Evolutionary conservation across 2,888 invertebrate species (phyloP).

Genomic region (Macaria notata): DNA sequence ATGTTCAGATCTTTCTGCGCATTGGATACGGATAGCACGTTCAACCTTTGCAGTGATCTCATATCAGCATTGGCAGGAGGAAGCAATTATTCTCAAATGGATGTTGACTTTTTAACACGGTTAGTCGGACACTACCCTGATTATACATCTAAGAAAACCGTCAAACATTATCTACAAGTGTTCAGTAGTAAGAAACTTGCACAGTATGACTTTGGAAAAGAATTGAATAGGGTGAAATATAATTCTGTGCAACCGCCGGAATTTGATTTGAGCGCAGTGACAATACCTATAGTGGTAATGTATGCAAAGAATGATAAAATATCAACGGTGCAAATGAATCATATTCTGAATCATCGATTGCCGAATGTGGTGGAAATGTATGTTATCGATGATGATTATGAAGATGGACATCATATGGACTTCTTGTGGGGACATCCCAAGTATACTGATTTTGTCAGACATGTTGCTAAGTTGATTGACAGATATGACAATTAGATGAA

Average conservation of each 20-base stretch:
- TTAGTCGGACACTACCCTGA: constrained; percentile 34
- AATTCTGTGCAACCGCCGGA: constrained; percentile 30
- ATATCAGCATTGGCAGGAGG: constrained; percentile 25
- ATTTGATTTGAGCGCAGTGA: constrained; percentile 28
- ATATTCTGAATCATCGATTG: constrained; percentile 29
- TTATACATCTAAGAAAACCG: constrained; percentile 29
- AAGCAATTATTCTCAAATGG: constrained; percentile 27
- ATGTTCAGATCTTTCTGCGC: constrained; percentile 19
- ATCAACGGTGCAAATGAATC: constrained; percentile 34
- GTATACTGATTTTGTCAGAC: constrained; percentile 33
- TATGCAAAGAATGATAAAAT: constrained; percentile 38
- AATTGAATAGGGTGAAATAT: constrained; percentile 31
- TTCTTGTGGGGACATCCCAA: constrained; percentile 39
- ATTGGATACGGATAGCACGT: background rate
- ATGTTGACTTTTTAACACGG: constrained; percentile 27
- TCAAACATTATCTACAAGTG: constrained; percentile 29
- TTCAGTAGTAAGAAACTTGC: constrained; percentile 21
- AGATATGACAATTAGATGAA: background rate
- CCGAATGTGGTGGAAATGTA: constrained; percentile 39
- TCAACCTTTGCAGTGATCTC: constrained; percentile 15
- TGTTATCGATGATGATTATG: constrained; percentile 19
- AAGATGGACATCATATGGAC: constrained; percentile 39
- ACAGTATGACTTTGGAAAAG: constrained; percentile 35
- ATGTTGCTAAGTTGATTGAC: constrained; percentile 22
- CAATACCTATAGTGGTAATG: constrained; percentile 32